These are phyloP conservation scores for Lepidocyrtoides sp. DNA, from an alignment of 2,888 invertebrate species.

Conservation along the genomic window DNA sequence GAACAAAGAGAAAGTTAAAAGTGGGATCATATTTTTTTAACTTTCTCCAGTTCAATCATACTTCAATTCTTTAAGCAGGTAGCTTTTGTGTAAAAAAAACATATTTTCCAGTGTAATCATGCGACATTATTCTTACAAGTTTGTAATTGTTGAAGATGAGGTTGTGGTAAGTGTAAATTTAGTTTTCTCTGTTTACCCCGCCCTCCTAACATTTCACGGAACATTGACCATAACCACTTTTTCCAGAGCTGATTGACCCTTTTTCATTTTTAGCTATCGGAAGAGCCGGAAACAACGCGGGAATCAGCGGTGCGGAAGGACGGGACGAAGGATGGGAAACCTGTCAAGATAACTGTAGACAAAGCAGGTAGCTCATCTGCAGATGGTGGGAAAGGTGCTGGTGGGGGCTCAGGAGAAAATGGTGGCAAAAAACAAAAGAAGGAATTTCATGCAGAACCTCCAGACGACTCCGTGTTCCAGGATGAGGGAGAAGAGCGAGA, in stretches of 20 bases:
- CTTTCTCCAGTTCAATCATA: neutral
- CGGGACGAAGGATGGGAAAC: slow-evolving; percentile 70
- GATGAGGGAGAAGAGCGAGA: slow-evolving; percentile 92
- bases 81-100: neutral
- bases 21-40: neutral
- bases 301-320: slow-evolving; percentile 69
- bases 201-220: too few relatives aligned
- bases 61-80: neutral
- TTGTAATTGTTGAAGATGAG: neutral
- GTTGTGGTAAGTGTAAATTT: neutral
- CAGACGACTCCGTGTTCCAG: slow-evolving; percentile 82
- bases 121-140: slow-evolving; percentile 28
- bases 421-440: slow-evolving; percentile 71
- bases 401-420: neutral
- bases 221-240: too few relatives aligned
- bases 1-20: too few relatives aligned
- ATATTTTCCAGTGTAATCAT: neutral
- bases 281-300: slow-evolving; percentile 70
- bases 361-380: slow-evolving; percentile 10
- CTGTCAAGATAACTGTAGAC: slow-evolving; percentile 66
- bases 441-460: slow-evolving; percentile 72
- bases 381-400: neutral
- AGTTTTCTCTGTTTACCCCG: too few relatives aligned
- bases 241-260: too few relatives aligned
- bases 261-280: slow-evolving; percentile 43